Percentiles rank a stretch among this genome's conserved stretches.
Conservation (phyloP, 2,888 invertebrate genomes). For the Oasisia sp. region DNA sequence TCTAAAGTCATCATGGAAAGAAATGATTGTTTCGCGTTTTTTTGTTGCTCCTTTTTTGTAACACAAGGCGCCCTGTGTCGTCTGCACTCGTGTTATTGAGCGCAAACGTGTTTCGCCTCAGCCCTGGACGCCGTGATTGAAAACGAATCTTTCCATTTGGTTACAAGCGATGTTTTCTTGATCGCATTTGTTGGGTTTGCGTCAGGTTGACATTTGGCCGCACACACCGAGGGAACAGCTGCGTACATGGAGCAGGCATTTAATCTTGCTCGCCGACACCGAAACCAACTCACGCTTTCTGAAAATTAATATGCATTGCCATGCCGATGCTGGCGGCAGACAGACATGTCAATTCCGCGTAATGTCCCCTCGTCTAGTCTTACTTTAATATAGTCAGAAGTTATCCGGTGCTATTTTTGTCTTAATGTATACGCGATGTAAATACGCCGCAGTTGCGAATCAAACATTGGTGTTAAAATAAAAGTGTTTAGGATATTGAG, state of each 20-base stretch:
- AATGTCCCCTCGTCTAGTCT: background rate
- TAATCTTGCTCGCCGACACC: background rate
- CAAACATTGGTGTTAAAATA: too few species aligned
- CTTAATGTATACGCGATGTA: background rate
- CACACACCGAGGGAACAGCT: background rate
- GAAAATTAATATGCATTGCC: background rate
- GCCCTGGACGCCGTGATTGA: constrained; percentile 4
- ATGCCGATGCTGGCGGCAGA: background rate
- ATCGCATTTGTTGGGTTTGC: constrained; percentile 4
- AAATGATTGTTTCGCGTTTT: background rate
- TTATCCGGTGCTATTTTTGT: background rate
- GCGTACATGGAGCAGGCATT: background rate
- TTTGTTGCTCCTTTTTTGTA: background rate
- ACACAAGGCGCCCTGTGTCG: background rate
- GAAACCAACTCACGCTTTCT: background rate
- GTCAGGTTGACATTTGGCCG: background rate
- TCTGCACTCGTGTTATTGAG: background rate
- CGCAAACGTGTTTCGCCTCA: background rate
- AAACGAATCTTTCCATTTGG: constrained; percentile 17
- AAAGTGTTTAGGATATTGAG: too few species aligned
- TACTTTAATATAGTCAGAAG: background rate
- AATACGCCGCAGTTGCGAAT: background rate
- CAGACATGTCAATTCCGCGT: background rate
- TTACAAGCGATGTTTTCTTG: constrained; percentile 17
- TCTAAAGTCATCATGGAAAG: background rate